Conservation (phyloP, 1,140 invertebrate genomes). For the Leptopilina clavipes region DNA sequence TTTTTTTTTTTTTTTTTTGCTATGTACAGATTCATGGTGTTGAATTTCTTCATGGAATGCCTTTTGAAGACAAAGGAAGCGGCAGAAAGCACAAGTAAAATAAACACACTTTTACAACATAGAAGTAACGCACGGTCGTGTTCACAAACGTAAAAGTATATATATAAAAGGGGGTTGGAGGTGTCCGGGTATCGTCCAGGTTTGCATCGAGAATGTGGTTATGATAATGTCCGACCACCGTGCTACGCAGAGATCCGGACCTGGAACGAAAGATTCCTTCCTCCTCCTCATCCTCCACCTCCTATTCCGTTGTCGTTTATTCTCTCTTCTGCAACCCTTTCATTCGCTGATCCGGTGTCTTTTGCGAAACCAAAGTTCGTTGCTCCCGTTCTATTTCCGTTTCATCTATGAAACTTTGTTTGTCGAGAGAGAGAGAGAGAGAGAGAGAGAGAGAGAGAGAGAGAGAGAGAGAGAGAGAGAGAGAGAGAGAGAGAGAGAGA, state of each 20-base stretch:
- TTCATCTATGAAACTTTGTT: conserved; percentile 20
- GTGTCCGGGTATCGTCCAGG: conserved; percentile 60
- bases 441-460: too few species aligned
- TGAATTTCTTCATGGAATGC: conserved; percentile 50
- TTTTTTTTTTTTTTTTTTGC: too few species aligned
- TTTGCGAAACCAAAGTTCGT: conserved; percentile 45
- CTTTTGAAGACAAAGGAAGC: conserved; percentile 47
- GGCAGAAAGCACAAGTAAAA: conserved; percentile 45
- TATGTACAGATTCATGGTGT: too few species aligned
- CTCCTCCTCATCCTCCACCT: background rate
- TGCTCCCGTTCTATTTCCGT: conserved; percentile 47
- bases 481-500: too few species aligned
- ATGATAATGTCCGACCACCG: conserved; percentile 74
- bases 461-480: too few species aligned
- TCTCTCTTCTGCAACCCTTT: conserved; percentile 52
- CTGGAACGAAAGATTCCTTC: conserved; percentile 46
- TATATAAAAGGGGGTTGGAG: conserved; percentile 65
- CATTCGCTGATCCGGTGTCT: conserved; percentile 51
- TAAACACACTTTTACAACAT: conserved; percentile 41
- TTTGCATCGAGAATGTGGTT: conserved; percentile 70
- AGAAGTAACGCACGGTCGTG: conserved; percentile 52
- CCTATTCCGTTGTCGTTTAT: conserved; percentile 48
- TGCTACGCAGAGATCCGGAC: conserved; percentile 67
- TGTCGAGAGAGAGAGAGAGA: background rate
- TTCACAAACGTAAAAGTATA: conserved; percentile 47